Percentiles rank a stretch among this genome's conserved stretches.
Conservation (phyloP, 2,113 vertebrate genomes). For the Campylomormyrus tamandua region DNA sequence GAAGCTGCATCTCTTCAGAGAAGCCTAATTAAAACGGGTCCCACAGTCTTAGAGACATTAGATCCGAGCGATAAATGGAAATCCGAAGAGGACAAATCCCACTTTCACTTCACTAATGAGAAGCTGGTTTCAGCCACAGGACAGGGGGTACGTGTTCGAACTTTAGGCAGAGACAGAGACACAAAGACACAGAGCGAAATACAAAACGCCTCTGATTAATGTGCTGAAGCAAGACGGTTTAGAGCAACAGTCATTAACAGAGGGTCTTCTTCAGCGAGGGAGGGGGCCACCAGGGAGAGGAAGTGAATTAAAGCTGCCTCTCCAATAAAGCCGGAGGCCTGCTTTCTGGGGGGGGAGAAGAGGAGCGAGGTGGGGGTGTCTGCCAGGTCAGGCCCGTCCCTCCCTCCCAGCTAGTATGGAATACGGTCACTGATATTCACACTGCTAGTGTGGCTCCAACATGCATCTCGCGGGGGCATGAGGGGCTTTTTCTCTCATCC, state of each 20-base stretch:
- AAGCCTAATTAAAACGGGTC: conserved; percentile 53
- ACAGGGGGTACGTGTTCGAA: background rate
- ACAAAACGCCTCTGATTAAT: background rate
- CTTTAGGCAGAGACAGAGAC: conserved; percentile 19
- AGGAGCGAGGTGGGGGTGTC: conserved; percentile 1
- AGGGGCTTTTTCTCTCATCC: background rate
- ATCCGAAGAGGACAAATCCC: conserved; percentile 7
- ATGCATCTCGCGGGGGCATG: background rate
- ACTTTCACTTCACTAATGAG: background rate
- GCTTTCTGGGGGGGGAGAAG: conserved; percentile 21
- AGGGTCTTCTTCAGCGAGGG: conserved; percentile 26
- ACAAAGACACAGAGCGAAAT: conserved; percentile 16
- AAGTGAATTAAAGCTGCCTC: conserved; percentile 48
- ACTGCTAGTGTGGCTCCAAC: conserved; percentile 23
- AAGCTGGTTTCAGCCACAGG: background rate
- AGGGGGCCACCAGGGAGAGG: background rate
- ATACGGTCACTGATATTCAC: conserved; percentile 42
- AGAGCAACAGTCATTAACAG: conserved; percentile 36
- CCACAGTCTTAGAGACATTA: conserved; percentile 38
- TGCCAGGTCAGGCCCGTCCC: conserved; percentile 42
- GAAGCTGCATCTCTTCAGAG: conserved; percentile 50
- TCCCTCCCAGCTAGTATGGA: conserved; percentile 42
- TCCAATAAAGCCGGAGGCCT: conserved; percentile 51
- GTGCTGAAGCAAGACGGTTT: background rate
- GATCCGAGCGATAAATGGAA: conserved; percentile 16